Conservation (phyloP, 2,797 vertebrate species). For the Limnodromus scolopaceus region DNA sequence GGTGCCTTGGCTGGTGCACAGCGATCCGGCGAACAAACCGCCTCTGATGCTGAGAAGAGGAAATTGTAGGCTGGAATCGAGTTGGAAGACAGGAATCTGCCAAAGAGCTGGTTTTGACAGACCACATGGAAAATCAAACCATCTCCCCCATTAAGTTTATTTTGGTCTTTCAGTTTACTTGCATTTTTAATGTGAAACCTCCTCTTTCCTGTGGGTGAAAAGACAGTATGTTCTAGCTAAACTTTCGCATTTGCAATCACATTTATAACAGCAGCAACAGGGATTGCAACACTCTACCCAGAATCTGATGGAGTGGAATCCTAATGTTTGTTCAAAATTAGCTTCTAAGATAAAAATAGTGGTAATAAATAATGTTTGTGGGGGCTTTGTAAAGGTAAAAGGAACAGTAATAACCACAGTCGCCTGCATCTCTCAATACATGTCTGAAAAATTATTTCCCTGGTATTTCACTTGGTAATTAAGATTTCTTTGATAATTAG, state of each 20-base stretch:
- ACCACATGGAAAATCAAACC: background rate
- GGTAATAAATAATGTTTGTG: background rate
- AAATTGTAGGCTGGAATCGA: background rate
- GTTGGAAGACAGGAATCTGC: background rate
- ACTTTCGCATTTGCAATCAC: background rate
- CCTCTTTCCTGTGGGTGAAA: background rate
- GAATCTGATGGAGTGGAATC: background rate
- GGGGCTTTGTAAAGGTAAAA: background rate
- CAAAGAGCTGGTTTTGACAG: background rate
- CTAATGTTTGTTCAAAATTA: background rate
- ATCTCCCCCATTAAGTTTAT: background rate
- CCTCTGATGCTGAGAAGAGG: background rate
- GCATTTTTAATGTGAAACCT: background rate
- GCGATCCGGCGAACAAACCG: background rate
- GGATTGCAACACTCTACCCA: background rate
- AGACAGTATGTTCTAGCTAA: background rate
- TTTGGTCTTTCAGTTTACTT: background rate
- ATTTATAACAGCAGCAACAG: background rate
- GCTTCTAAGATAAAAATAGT: background rate
- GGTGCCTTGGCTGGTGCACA: background rate
- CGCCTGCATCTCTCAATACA: background rate
- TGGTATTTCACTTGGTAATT: background rate
- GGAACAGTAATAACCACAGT: background rate
- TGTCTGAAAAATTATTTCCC: background rate
- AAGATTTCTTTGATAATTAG: background rate